Conservation (phyloP, 92 coral and sea anemone species). For the Epizoanthus fatuus region DNA sequence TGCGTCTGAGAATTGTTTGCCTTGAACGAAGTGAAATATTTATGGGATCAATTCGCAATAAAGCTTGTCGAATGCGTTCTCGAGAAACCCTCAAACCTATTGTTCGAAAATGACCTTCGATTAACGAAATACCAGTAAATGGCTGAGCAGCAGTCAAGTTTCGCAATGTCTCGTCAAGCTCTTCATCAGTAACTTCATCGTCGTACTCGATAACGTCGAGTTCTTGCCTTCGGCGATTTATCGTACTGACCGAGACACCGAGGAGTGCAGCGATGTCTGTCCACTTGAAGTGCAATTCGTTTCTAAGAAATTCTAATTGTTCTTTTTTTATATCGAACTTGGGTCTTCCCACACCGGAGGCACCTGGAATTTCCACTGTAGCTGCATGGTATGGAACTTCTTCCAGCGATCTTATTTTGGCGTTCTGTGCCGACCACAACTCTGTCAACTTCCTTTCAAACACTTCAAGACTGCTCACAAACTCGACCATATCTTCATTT, state of each 20-base stretch:
- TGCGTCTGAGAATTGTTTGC: conserved; percentile 11
- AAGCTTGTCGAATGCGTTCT: conserved; percentile 5
- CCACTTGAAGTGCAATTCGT: conserved; percentile 30
- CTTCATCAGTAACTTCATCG: neutral
- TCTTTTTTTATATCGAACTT: neutral
- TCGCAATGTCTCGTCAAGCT: neutral
- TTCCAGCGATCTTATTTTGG: conserved; percentile 8
- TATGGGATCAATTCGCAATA: conserved; percentile 1
- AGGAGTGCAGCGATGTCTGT: conserved; percentile 26
- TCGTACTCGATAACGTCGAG: neutral
- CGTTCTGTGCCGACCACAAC: neutral
- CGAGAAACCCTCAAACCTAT: neutral
- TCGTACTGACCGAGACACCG: conserved; percentile 18
- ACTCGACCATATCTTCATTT: neutral
- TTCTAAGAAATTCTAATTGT: conserved; percentile 1
- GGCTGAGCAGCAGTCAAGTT: neutral
- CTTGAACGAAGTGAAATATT: conserved; percentile 7
- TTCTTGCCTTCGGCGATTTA: conserved; percentile 3
- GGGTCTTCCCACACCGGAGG: neutral
- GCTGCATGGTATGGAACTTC: neutral
- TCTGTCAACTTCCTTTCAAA: neutral
- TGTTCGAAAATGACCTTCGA: conserved; percentile 5
- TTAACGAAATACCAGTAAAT: neutral
- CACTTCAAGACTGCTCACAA: neutral
- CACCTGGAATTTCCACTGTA: too few relatives aligned